Evolutionary conservation across 2,888 invertebrate genomes (phyloP).

Genomic region (Drosophila niveifrons): DNA sequence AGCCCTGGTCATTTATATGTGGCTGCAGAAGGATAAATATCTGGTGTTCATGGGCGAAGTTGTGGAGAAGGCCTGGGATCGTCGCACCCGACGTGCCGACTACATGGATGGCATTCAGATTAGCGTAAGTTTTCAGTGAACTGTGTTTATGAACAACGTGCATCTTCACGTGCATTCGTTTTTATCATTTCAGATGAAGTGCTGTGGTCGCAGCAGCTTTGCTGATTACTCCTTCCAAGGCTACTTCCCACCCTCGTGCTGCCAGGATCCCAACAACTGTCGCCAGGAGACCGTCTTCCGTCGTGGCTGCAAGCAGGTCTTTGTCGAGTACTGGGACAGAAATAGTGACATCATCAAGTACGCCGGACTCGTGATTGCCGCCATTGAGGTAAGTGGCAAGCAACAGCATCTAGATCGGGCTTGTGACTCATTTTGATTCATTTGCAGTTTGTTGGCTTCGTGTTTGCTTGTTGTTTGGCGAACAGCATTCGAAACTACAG

Average conservation of each 20-base stretch:
- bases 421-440: background rate
- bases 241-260: constrained; percentile 81
- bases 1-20: constrained; percentile 90
- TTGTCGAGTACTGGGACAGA: constrained; percentile 86
- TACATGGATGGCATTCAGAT: constrained; percentile 84
- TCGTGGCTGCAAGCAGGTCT: constrained; percentile 80
- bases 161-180: background rate
- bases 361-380: constrained; percentile 89
- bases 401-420: background rate
- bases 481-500: constrained; percentile 94
- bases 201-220: constrained; percentile 82
- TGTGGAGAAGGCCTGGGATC: constrained; percentile 86
- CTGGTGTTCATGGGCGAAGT: constrained; percentile 86
- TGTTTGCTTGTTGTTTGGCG: constrained; percentile 95
- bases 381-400: constrained; percentile 88
- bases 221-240: constrained; percentile 82
- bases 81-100: constrained; percentile 80
- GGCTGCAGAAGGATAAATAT: constrained; percentile 88
- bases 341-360: constrained; percentile 87
- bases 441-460: constrained; percentile 89
- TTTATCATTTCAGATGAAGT: constrained; percentile 74
- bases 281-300: constrained; percentile 74
- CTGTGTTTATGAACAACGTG: background rate
- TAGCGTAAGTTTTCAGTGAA: constrained; percentile 71
- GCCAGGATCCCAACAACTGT: constrained; percentile 79